phyloP scores from a whole-genome alignment of 1,140 invertebrate genomes.

The Aphaenogaster ashmeadi region DNA sequence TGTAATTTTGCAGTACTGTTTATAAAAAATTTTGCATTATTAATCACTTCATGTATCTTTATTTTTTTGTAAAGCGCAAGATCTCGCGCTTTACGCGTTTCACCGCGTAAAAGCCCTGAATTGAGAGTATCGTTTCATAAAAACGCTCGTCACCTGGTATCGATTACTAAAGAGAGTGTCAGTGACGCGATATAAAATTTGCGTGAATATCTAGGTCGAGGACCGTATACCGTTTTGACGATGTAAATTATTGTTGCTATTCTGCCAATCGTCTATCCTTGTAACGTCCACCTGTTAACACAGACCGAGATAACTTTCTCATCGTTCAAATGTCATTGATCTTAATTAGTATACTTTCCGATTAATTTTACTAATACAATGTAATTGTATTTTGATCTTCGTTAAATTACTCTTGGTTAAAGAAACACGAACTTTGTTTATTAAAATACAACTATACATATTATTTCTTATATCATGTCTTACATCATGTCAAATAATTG shows the following conservation, averaged over 20 bases:
- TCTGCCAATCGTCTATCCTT: slow-evolving; percentile 34
- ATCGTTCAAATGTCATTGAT: neutral
- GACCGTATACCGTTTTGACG: neutral
- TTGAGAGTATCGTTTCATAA: neutral
- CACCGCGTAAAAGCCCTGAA: neutral
- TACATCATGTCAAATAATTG: neutral
- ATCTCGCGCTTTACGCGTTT: no score
- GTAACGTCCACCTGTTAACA: slow-evolving; percentile 46
- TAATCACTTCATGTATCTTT: neutral
- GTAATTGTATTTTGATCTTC: neutral
- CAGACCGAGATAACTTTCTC: neutral
- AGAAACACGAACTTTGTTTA: neutral
- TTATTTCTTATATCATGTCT: neutral
- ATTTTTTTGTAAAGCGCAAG: neutral
- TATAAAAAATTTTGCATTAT: neutral
- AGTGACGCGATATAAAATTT: slow-evolving; percentile 26
- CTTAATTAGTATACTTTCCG: neutral
- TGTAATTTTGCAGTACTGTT: neutral
- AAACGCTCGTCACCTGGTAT: neutral
- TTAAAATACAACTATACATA: neutral
- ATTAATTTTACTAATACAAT: neutral
- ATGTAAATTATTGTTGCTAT: slow-evolving; percentile 65
- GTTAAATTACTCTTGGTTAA: neutral
- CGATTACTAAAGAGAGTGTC: slow-evolving; percentile 23
- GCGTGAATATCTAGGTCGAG: slow-evolving; percentile 70